Base-by-base conservation (phyloP, 2,888 invertebrate species). In the Eristalinus aeneus region DNA sequence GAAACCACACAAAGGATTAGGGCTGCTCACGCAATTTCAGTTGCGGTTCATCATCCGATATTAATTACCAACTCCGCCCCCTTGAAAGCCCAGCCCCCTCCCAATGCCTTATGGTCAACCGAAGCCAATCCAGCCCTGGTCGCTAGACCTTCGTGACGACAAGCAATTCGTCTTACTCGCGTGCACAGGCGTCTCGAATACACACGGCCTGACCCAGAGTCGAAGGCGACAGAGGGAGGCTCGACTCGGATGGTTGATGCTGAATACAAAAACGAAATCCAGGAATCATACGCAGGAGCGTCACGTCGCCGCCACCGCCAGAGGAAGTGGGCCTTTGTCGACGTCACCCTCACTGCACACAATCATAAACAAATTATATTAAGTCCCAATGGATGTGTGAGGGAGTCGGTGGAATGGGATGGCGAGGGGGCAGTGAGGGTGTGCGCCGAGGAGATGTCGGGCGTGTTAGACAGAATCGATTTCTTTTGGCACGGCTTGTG, bases 151-250 rank as follows among this genome's bases (percentile, higher is more conserved):
- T 74, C 86, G 82, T 86, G 86, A 65, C 69, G 69, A 65, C 74
- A 67, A 82, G 86, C 77, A 86, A 86, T 86, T 82, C 82, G 82
- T 82, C 82, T 86, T 86, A 82, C 77, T 86, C 78, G 82, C 86
- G 86, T 86, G 86, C 77, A 2, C 27, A 73, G 77, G 67, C 73
- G 76, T 71, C 68, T 77, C 71, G 61, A 60, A 82, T 74, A 82
- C 82, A 46, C 46, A 46, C 46, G n/a, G 46, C 16, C 82, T 76
- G 77, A 77, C 77, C 73, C 81, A 85, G 53, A 71, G 77, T 34
- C 46, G 16, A 46, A 78, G 74, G 46, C 82, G 60, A 77, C 86
- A 86, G 39, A 64, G 65, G 69, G 69, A 69, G 86, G 68, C 64
- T 72, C 27, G 27, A 27, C 27, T 76, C 77, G 22, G 9, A 9